Evolutionary conservation across 92 coral and sea anemone genomes (phyloP), one percentile per base, ranked within the genome.

Genomic region (Parazoanthus swiftii): DNA sequence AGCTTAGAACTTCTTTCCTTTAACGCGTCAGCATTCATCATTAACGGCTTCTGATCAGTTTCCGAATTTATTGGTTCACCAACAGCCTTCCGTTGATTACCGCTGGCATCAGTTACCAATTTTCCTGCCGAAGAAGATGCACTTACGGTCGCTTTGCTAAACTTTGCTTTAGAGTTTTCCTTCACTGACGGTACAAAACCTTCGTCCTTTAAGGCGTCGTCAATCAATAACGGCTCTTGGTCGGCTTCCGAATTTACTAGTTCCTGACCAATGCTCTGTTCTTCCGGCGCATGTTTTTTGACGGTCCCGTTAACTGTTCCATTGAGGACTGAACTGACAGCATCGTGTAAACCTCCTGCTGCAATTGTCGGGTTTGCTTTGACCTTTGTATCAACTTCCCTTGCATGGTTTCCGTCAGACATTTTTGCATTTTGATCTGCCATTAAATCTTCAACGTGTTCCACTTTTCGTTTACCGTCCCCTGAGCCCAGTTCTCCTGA

Each of bases 401-500:
- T 5, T 82, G 42, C 77, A 42, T 23, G 14, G 21, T 6, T 16
- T 39, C 68, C 21, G 37, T 44, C 58, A 50, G 37, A 8, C 8
- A 3, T n/a, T 84, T 71, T 54, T 21, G 78, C n/a, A 7, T 35
- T 51, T 70, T 71, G 18, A 33, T 70, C 29, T 46, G 15, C 10
- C 23, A 72, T 43, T 44, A 68, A 72, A 51, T 46, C 29, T 20
- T 46, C 7, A 21, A 72, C 18, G 7, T 71, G 5, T 70, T 70
- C 59, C 36, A 23, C 15, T 29, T 72, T 48, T 35, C 29, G 39
- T 3, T n/a, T 33, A 23, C 5, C 7, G 13, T 71, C 74, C 14
- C 79, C 87, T 26, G 87, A 84, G 11, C 68, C 79, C 29, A 16
- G 79, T 71, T 84, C 67, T 42, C 42, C 77, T 46, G 77, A 72